phyloP scores from a whole-genome alignment of 2,888 invertebrate genomes.

The Polyommatus iphigenia region DNA sequence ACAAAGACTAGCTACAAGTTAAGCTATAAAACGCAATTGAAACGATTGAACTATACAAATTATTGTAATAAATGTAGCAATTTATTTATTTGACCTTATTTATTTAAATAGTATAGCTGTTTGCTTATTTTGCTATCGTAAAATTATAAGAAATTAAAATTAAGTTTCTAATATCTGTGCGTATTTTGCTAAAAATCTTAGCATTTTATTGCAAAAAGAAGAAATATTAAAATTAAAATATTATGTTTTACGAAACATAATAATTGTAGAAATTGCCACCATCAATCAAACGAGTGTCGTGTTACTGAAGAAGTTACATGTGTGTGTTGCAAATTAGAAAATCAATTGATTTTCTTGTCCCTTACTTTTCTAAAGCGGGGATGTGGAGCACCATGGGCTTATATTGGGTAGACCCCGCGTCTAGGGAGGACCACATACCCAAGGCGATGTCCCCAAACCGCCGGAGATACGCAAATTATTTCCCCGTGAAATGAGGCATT shows the following conservation, averaged over 20 bases:
- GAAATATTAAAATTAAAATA: neutral
- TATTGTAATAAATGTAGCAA: neutral
- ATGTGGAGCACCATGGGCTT: too few relatives aligned
- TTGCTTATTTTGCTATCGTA: neutral
- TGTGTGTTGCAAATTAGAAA: too few relatives aligned
- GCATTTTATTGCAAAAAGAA: neutral
- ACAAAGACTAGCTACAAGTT: neutral
- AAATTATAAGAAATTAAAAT: neutral
- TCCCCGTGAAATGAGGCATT: too few relatives aligned
- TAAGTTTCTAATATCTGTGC: neutral
- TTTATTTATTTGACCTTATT: neutral
- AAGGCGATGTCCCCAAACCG: too few relatives aligned
- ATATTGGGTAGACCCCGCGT: too few relatives aligned
- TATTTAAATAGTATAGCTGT: neutral
- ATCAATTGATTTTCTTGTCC: too few relatives aligned
- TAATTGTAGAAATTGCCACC: too few relatives aligned
- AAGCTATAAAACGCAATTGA: neutral
- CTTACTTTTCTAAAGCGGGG: too few relatives aligned
- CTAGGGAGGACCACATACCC: too few relatives aligned
- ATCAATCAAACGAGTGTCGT: too few relatives aligned
- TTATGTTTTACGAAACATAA: neutral
- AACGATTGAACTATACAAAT: neutral
- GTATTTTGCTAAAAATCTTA: neutral
- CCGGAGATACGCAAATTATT: too few relatives aligned
- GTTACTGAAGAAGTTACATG: too few relatives aligned